Evolutionary conservation across 92 coral and sea anemone species (phyloP), one percentile per base, ranked within the genome.

Genomic region (Actinostola sp.): DNA sequence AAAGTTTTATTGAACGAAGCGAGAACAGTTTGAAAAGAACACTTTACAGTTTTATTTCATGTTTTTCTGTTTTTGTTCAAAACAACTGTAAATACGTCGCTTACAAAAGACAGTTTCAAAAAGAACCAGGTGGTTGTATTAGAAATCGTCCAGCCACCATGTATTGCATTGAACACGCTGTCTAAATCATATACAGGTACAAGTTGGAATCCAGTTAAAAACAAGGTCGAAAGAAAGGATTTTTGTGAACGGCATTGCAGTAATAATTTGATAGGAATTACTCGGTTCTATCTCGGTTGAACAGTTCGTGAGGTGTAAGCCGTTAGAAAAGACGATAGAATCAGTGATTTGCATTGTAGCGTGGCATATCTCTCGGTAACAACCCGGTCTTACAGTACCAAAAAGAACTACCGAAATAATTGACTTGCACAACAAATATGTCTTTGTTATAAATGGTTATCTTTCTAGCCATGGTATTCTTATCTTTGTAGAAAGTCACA

Each of bases 291-390:
- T 9, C 20, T 53, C 30, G 36, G 58, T 46, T 66, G 58, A 48
- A 20, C 72, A 16, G 52, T 24, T 46, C 2, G 0, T n/a, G 14
- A 46, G 38, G 56, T 30, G 58, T 24, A 43, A 66, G 30, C 39
- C 58, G 55, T 45, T 28, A 30, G 19, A 48, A 4, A 62, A 66
- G 29, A 53, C 59, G 17, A 29, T 53, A 5, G 8, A 16, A 35
- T 15, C 28, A 65, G 51, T 65, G 32, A 66, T 5, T 66, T 46
- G 27, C 72, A 66, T 21, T 48, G 59, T 28, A 12, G 57, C 72
- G 46, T 66, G 20, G 36, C 32, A 10, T 4, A 59, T 15, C 3
- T 48, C 30, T 7, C 0, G 6, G n/a, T 17, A 1, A 11, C 36
- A 66, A 45, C 11, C 11, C 14, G 43, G 14, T 30, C 43, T 59